Base-by-base conservation (phyloP, 2,888 invertebrate species). In the Perizoma affinitatum region DNA sequence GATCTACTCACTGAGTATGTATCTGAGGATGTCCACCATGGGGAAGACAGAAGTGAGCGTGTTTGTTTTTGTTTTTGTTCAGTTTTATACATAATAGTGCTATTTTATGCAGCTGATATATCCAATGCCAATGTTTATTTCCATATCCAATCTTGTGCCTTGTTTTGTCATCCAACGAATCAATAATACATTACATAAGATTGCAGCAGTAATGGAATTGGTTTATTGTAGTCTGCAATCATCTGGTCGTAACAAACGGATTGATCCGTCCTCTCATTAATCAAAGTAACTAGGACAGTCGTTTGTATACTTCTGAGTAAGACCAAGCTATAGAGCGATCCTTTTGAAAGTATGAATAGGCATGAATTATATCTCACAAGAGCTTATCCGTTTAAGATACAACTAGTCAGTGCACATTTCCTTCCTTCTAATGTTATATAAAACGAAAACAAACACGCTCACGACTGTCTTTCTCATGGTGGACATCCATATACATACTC, bases 201-300 rank as follows among this genome's bases (percentile, higher is more conserved):
- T 64, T 64, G 63, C 53, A 63, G 51, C 54, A n/a, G 54, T 50
- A 61, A 65, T 50, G 47, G 55, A 68, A 57, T 72, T 68, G 73
- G 65, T 73, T 75, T 65, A 65, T 65, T 64, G 63, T 61, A 58
- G 63, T 61, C 62, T 55, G 67, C 74, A 73, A 83, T 65, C 63
- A 82, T 65, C 59, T 49, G 36, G 44, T 53, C 52, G 58, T 60
- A 60, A 60, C 59, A 58, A 67, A 61, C 58, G 54, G 49, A 54
- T 57, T 60, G 64, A 66, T 52, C 59, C 58, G 78, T 76, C 72
- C 71, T 74, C 76, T 72, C 83, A 86, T 86, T 84, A 82, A 84
- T 85, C 86, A 86, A 78, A 80, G 72, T 75, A 84, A 74, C 78
- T 75, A 67, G 77, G 76, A 82, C 79, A 76, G 68, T 70, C 69